Percentiles rank a stretch among this genome's conserved stretches.
Evolutionary conservation across 2,888 invertebrate species (phyloP).

Genomic region (Amiota communis): DNA sequence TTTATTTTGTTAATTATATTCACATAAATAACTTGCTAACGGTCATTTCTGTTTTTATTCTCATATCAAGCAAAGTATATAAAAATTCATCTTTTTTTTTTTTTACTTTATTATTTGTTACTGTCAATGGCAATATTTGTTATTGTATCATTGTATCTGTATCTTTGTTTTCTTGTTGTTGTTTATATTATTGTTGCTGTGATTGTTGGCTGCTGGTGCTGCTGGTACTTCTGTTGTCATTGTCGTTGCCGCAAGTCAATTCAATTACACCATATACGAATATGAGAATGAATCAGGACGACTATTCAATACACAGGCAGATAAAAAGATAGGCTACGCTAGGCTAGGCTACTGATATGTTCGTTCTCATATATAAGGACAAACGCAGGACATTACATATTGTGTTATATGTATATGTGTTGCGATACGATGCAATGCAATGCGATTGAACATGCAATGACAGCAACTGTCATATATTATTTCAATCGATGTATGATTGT

Average conservation of each 20-base stretch:
- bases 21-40: neutral
- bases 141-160: constrained; percentile 22
- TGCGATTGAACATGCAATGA: constrained; percentile 43
- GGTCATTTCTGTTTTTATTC: neutral
- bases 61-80: neutral
- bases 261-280: constrained; percentile 48
- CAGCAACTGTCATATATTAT: constrained; percentile 48
- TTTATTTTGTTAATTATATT: constrained; percentile 37
- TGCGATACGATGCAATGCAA: neutral
- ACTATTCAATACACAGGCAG: neutral
- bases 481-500: neutral
- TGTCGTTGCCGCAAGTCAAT: constrained; percentile 51
- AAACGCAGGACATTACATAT: constrained; percentile 39
- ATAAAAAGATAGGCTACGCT: neutral
- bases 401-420: constrained; percentile 43
- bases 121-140: constrained; percentile 48
- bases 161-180: constrained; percentile 11
- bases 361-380: no score
- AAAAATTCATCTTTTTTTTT: neutral
- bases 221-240: constrained; percentile 34
- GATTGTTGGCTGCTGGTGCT: neutral
- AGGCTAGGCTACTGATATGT: no score
- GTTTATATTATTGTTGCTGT: constrained; percentile 26
- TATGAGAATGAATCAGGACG: neutral
- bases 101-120: constrained; percentile 25